phyloP scores from a whole-genome alignment of 2,113 vertebrate genomes.

The Tor tambroides region DNA sequence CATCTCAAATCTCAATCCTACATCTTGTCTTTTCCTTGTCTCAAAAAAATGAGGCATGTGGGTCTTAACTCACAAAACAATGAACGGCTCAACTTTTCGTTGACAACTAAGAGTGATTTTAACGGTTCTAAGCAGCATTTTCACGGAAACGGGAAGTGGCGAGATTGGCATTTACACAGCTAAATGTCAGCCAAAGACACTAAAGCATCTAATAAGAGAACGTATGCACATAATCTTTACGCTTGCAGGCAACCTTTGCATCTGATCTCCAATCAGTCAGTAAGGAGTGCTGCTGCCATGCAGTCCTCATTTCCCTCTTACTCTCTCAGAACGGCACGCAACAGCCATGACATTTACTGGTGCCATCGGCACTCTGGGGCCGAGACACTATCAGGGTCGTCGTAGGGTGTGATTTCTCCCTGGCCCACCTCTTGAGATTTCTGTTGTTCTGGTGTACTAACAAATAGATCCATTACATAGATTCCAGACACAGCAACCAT shows the following conservation, averaged over 20 bases:
- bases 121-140: slow-evolving; percentile 35
- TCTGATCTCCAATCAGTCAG: slow-evolving; percentile 52
- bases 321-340: slow-evolving; percentile 4
- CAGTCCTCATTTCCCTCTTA: slow-evolving; percentile 15
- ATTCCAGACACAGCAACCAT: slow-evolving; percentile 16
- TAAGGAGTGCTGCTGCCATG: slow-evolving; percentile 1
- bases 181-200: slow-evolving; percentile 59
- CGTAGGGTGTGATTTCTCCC: background rate
- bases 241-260: slow-evolving; percentile 49
- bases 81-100: background rate
- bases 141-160: slow-evolving; percentile 36
- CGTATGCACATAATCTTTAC: slow-evolving; percentile 51
- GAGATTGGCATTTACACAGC: slow-evolving; percentile 54
- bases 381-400: slow-evolving; percentile 26
- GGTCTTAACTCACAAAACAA: slow-evolving; percentile 1
- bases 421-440: slow-evolving; percentile 1
- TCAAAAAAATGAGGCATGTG: too few species aligned
- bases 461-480: slow-evolving; percentile 32
- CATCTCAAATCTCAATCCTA: slow-evolving; percentile 4
- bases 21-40: background rate
- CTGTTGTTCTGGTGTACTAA: background rate
- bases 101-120: slow-evolving; percentile 6
- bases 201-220: slow-evolving; percentile 49
- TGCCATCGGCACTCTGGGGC: background rate
- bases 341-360: slow-evolving; percentile 51